Evolutionary conservation across 1,140 invertebrate genomes (phyloP).

Genomic region (Latrodectus geometricus): DNA sequence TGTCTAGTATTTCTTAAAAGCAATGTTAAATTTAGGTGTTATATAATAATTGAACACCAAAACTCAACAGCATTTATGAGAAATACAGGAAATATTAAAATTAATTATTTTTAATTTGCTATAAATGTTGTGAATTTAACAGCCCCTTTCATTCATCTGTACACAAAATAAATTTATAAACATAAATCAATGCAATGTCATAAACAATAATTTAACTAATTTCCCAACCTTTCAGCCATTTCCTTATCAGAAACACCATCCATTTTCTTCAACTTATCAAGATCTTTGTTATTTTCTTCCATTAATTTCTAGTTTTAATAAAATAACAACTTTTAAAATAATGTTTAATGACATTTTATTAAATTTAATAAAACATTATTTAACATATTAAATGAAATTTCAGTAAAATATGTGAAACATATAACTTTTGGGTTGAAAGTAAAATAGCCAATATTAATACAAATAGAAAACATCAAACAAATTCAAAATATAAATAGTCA

Average conservation of each 20-base stretch:
- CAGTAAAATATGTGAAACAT: background rate
- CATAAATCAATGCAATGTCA: too few relatives aligned
- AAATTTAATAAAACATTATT: background rate
- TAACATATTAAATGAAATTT: background rate
- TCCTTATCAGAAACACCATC: conserved; percentile 56
- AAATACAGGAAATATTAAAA: too few relatives aligned
- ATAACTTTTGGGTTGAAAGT: background rate
- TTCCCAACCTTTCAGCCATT: conserved; percentile 54
- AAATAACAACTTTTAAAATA: background rate
- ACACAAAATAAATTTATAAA: too few relatives aligned
- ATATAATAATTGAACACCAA: too few relatives aligned
- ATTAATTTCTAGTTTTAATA: conserved; percentile 46
- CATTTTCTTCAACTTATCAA: conserved; percentile 48
- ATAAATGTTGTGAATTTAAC: too few relatives aligned
- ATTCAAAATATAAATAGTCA: background rate
- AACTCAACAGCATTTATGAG: too few relatives aligned
- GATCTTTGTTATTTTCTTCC: conserved; percentile 45
- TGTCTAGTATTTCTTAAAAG: too few relatives aligned
- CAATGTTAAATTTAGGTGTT: too few relatives aligned
- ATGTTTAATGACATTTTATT: too few relatives aligned
- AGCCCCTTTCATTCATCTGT: too few relatives aligned
- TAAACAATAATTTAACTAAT: background rate
- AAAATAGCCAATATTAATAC: background rate
- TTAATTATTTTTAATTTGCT: too few relatives aligned
- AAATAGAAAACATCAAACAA: background rate